These are phyloP conservation scores for Drosophila santomea DNA, from an alignment of 1,140 invertebrate genomes.

Conservation along the genomic window DNA sequence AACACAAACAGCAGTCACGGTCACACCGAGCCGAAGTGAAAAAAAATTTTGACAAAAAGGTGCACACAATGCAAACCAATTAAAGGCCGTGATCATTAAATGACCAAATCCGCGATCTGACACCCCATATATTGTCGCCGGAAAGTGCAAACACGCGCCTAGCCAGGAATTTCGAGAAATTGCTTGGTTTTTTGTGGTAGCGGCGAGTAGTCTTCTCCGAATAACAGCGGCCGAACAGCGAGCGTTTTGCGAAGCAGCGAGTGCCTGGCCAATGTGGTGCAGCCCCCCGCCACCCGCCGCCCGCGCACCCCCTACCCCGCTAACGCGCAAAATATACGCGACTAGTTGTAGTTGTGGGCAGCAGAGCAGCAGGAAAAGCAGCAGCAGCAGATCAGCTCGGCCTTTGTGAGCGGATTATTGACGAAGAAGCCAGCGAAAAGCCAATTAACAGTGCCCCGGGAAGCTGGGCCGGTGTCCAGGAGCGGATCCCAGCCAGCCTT, in stretches of 20 bases:
- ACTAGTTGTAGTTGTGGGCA: conserved; percentile 51
- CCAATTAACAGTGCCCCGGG: conserved; percentile 35
- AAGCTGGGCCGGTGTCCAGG: conserved; percentile 37
- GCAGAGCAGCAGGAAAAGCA: conserved; percentile 22
- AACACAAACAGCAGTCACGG: conserved; percentile 24
- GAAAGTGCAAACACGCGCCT: conserved; percentile 3
- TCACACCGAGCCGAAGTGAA: conserved; percentile 24
- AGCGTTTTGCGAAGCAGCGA: conserved; percentile 31
- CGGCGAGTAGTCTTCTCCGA: conserved; percentile 30
- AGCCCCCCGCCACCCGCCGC: conserved; percentile 32
- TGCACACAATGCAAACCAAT: conserved; percentile 36
- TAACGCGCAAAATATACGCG: conserved; percentile 49
- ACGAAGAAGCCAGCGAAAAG: conserved; percentile 23
- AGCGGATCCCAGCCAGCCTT: conserved; percentile 24
- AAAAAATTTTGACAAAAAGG: conserved; percentile 38
- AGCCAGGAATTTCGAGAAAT: conserved; percentile 17
- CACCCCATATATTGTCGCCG: conserved; percentile 6
- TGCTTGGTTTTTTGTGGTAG: conserved; percentile 36
- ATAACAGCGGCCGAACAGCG: conserved; percentile 40
- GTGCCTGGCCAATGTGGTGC: conserved; percentile 50
- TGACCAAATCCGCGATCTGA: conserved; percentile 8
- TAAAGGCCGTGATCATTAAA: conserved; percentile 14
- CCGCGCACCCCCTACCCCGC: conserved; percentile 23
- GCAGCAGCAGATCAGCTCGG: conserved; percentile 21
- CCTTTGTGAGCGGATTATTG: conserved; percentile 15